These are phyloP conservation scores for Drosophila nigromelanica DNA, from an alignment of 1,140 invertebrate genomes.

Conservation along the genomic window DNA sequence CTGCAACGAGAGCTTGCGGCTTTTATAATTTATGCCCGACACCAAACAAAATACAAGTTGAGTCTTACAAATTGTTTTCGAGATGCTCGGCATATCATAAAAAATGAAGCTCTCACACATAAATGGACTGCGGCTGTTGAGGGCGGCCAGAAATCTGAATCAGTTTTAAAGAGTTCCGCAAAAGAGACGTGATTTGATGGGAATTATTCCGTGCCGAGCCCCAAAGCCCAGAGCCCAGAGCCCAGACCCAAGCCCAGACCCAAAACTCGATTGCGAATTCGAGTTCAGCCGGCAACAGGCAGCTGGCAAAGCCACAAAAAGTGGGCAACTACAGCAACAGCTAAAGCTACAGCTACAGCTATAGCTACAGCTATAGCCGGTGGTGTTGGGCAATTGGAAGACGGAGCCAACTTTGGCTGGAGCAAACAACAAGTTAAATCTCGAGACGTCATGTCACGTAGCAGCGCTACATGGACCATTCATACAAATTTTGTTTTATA, in stretches of 20 bases:
- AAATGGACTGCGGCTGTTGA: slow-evolving; percentile 24
- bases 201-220: slow-evolving; percentile 66
- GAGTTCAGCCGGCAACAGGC: slow-evolving; percentile 43
- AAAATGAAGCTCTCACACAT: slow-evolving; percentile 36
- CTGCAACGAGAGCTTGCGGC: slow-evolving; percentile 46
- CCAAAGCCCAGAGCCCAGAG: slow-evolving; percentile 8
- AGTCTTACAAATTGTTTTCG: slow-evolving; percentile 77
- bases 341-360: slow-evolving; percentile 34
- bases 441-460: slow-evolving; percentile 79
- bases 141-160: slow-evolving; percentile 56
- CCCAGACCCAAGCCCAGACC: slow-evolving; percentile 5
- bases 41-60: slow-evolving; percentile 69
- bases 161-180: slow-evolving; percentile 78
- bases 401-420: slow-evolving; percentile 13
- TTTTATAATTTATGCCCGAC: slow-evolving; percentile 79
- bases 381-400: slow-evolving; percentile 18
- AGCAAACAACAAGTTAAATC: slow-evolving; percentile 72
- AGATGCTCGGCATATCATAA: slow-evolving; percentile 70
- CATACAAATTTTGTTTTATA: slow-evolving; percentile 83
- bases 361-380: slow-evolving; percentile 43
- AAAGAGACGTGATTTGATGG: slow-evolving; percentile 75
- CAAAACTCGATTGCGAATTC: slow-evolving; percentile 3
- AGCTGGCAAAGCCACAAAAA: slow-evolving; percentile 64
- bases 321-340: slow-evolving; percentile 45
- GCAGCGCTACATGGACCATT: slow-evolving; percentile 78